phyloP scores from a whole-genome alignment of 1,140 invertebrate species.

The Linepithema humile region DNA sequence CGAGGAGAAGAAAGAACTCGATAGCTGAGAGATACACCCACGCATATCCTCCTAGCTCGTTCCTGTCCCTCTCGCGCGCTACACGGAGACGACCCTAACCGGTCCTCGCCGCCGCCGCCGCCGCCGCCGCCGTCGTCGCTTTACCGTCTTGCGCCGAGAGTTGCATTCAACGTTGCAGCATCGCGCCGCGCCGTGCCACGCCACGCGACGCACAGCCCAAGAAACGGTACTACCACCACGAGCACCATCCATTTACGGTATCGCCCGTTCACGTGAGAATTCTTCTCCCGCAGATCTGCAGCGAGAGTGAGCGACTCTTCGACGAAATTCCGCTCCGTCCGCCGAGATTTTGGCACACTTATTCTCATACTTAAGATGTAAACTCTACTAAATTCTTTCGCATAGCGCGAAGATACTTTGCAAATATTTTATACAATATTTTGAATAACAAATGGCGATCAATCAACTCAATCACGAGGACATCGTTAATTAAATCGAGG shows the following conservation, averaged over 20 bases:
- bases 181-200: neutral
- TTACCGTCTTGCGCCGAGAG: conserved; percentile 53
- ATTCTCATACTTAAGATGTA: neutral
- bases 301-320: conserved; percentile 3
- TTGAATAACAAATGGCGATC: no score
- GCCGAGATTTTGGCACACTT: neutral
- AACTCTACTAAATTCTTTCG: neutral
- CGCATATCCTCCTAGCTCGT: conserved; percentile 64
- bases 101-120: conserved; percentile 64
- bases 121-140: neutral
- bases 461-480: no score
- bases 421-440: no score
- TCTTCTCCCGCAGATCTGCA: conserved; percentile 51
- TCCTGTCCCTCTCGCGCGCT: conserved; percentile 46
- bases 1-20: conserved; percentile 62
- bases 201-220: conserved; percentile 45
- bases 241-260: conserved; percentile 70
- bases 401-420: neutral
- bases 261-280: conserved; percentile 70
- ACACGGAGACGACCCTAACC: conserved; percentile 67
- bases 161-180: conserved; percentile 40
- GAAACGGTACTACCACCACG: conserved; percentile 68
- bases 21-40: conserved; percentile 72
- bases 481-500: no score
- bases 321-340: conserved; percentile 4